phyloP scores from a whole-genome alignment of 2,797 vertebrate species.

The Mormyrops attenuatus region DNA sequence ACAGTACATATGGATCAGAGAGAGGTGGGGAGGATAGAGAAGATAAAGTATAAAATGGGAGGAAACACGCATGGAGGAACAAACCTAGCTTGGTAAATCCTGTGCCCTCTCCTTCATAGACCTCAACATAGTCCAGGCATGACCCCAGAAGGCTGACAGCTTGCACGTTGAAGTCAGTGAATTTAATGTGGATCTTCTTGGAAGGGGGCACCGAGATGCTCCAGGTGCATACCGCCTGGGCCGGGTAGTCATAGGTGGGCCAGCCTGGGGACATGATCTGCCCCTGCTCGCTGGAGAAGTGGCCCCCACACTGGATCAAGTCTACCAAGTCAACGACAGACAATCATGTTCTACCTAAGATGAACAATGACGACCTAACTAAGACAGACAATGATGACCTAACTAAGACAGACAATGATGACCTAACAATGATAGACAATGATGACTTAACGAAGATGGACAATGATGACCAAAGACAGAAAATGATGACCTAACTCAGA shows the following conservation, averaged over 20 bases:
- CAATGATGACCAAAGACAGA: neutral
- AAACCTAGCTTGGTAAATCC: slow-evolving; percentile 32
- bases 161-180: slow-evolving; percentile 66
- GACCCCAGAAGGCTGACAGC: slow-evolving; percentile 42
- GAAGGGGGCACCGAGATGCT: slow-evolving; percentile 46
- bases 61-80: neutral
- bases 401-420: neutral
- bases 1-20: too few species aligned
- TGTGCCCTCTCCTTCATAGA: slow-evolving; percentile 51
- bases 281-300: slow-evolving; percentile 50
- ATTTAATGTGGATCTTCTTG: slow-evolving; percentile 48
- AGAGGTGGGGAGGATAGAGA: neutral
- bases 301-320: slow-evolving; percentile 56
- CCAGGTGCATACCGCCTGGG: slow-evolving; percentile 64
- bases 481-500: neutral
- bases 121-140: slow-evolving; percentile 65
- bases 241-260: slow-evolving; percentile 52
- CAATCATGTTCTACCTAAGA: neutral
- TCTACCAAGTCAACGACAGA: slow-evolving; percentile 17
- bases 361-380: neutral
- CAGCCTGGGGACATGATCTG: slow-evolving; percentile 61
- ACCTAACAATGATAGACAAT: too few species aligned
- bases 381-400: neutral
- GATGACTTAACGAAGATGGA: neutral
- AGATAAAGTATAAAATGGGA: neutral